Evolutionary conservation across 2,888 invertebrate genomes (phyloP), one percentile per base, ranked within the genome.

Genomic region (Polydrusus pterygomalis): DNA sequence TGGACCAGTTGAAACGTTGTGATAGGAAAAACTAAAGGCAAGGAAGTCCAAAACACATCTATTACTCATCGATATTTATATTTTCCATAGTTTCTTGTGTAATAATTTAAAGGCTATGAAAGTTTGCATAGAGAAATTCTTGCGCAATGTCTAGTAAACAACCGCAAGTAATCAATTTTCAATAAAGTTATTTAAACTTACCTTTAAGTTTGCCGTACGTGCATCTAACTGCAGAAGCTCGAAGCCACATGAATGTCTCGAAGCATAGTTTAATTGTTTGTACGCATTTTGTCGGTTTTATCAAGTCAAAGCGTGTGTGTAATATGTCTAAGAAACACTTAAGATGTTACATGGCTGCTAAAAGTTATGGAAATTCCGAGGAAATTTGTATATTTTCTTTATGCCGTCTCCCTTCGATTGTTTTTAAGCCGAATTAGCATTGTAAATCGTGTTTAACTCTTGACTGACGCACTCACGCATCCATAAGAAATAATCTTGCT

Each of bases 181-280:
- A 18, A 56, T 69, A 62, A 63, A 69, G 75, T 62, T 70, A 67
- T 71, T 65, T 67, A 54, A 75, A 51, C 49, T 38, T 67, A 49
- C 51, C 30, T 7, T 49, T 60, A 75, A 71, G 51, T 75, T 70
- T 43, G 51, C 7, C 20, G 43, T 75, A 71, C 70, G 71, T 75
- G 62, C 67, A 75, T 75, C 65, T 70, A 75, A 71, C 70, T 75
- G 75, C 71, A 71, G 65, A 65, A 70, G 67, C 62, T 70, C n/a
- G 60, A 67, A 75, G 70, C 75, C 75, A 70, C 70, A 75, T 70
- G 67, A 70, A 75, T 75, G 75, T 70, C 75, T 75, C 67, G 49
- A 49, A 75, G 70, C 75, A 75, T 71, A 75, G 71, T 67, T 75
- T 30, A 25, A 67, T 71, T 71, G 67, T 58, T 67, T 43, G 45